Base-by-base conservation (phyloP, 1,140 invertebrate species). In the Leptestheria dahalacensis region DNA sequence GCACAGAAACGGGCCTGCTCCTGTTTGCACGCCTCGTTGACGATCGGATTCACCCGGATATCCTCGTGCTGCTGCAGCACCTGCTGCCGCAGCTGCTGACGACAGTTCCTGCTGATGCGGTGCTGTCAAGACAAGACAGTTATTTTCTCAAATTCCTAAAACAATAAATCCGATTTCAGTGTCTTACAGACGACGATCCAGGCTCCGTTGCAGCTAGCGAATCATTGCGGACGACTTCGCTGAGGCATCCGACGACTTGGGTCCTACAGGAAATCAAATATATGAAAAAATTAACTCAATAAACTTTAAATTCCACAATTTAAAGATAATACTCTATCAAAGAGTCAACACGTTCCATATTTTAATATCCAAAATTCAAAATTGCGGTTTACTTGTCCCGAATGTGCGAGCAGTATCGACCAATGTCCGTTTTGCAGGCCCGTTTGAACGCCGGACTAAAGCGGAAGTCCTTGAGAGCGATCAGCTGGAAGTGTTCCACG, bases 401-500 rank as follows among this genome's bases (percentile, higher is more conserved):
- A 61, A 72, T 71, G 63, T 76, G 74, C 6, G 79, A 77, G 73
- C 94, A 98, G 70, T 84, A 84, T 64, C 82, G 76, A 51, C 82
- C 75, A 1, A 95, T 92, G 73, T 88, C 82, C 10, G 78, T 77
- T 66, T 86, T 84, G 67, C 95, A 99, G 0, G 91, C 86, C 68
- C 92, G 82, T 73, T 96, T 96, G 70, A 99, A 98, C 70, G 92
- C 93, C 65, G 85, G 88, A 21, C 85, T 92, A 71, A 98, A 98
- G 67, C 83, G 84, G 70, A 92, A 96, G 74, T 94, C 90, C 71
- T 96, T 92, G 60, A 97, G 72, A 6, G 89, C 86, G 52, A 96
- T 87, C 48, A 95, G 74, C 73, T 92, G 88, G 68, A 88, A 85
- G 76, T 98, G 94, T 73, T 98, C 93, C 25, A 99, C 85, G 60